These are phyloP conservation scores for Phrynosoma platyrhinos DNA, from an alignment of 2,113 vertebrate genomes.

Conservation along the genomic window DNA sequence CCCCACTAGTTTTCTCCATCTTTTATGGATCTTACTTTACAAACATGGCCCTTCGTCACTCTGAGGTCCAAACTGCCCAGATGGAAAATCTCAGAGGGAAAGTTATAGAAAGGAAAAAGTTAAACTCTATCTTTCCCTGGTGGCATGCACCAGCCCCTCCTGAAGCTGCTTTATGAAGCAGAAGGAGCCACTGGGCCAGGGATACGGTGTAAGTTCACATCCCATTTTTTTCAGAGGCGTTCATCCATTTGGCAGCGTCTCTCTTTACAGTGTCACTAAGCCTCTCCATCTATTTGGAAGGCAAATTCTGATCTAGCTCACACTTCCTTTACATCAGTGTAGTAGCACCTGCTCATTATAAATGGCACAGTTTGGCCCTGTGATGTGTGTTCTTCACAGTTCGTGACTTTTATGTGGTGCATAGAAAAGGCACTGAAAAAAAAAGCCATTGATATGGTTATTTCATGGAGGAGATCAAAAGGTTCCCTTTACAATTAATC, in stretches of 20 bases:
- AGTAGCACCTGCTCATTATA: constrained; percentile 9
- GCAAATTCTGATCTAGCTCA: constrained; percentile 35
- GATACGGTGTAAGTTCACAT: neutral
- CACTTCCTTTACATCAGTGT: constrained; percentile 39
- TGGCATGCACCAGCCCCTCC: neutral
- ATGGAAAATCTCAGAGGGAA: neutral
- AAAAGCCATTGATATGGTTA: constrained; percentile 72
- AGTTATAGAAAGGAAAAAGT: neutral
- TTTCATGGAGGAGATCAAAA: constrained; percentile 69
- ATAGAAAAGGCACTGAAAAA: constrained; percentile 52
- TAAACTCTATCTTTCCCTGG: neutral
- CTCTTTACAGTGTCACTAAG: neutral
- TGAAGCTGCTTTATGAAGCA: neutral
- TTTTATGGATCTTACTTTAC: neutral
- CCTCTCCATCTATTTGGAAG: constrained; percentile 29
- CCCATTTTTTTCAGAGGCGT: neutral
- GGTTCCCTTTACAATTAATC: constrained; percentile 57
- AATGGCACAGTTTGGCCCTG: neutral
- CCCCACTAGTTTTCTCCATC: neutral
- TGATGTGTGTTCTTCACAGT: constrained; percentile 48
- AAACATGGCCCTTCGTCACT: neutral
- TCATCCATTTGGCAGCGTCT: neutral
- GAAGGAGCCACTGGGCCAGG: neutral
- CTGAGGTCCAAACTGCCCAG: neutral
- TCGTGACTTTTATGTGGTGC: constrained; percentile 66